phyloP scores from a whole-genome alignment of 35 echinoderm and acorn worm genomes.

The Apostichopus japonicus region DNA sequence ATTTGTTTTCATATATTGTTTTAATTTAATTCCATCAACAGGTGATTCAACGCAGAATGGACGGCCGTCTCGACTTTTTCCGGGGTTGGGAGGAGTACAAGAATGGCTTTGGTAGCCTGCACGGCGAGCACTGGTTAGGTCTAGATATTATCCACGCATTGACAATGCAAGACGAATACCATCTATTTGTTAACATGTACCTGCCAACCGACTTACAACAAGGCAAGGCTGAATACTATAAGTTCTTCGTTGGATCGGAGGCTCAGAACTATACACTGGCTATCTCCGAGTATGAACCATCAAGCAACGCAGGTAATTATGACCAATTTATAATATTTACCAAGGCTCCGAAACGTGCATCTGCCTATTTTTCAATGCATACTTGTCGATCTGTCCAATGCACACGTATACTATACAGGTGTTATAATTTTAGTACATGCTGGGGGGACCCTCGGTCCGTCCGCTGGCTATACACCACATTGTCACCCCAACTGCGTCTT shows the following conservation, averaged over 20 bases:
- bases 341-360: too few relatives aligned
- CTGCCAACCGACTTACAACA: slow-evolving; percentile 18
- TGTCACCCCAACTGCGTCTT: too few relatives aligned
- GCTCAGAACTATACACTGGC: slow-evolving; percentile 65
- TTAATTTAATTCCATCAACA: too few relatives aligned
- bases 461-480: too few relatives aligned
- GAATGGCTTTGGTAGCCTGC: slow-evolving; percentile 65
- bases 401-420: too few relatives aligned
- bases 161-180: slow-evolving; percentile 66
- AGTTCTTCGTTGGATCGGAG: slow-evolving; percentile 60
- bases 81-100: slow-evolving; percentile 71
- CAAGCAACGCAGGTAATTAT: slow-evolving; percentile 46
- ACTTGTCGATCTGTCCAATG: too few relatives aligned
- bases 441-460: too few relatives aligned
- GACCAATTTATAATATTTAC: neutral
- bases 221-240: slow-evolving; percentile 57
- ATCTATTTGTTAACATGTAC: slow-evolving; percentile 64
- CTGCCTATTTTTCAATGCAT: too few relatives aligned
- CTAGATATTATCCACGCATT: slow-evolving; percentile 66
- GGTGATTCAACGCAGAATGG: slow-evolving; percentile 66
- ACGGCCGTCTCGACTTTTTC: slow-evolving; percentile 73
- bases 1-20: too few relatives aligned
- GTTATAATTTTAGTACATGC: too few relatives aligned
- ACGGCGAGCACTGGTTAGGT: slow-evolving; percentile 82
- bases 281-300: slow-evolving; percentile 33